Conservation (phyloP, 2,888 invertebrate genomes). For the Orthosia incerta region DNA sequence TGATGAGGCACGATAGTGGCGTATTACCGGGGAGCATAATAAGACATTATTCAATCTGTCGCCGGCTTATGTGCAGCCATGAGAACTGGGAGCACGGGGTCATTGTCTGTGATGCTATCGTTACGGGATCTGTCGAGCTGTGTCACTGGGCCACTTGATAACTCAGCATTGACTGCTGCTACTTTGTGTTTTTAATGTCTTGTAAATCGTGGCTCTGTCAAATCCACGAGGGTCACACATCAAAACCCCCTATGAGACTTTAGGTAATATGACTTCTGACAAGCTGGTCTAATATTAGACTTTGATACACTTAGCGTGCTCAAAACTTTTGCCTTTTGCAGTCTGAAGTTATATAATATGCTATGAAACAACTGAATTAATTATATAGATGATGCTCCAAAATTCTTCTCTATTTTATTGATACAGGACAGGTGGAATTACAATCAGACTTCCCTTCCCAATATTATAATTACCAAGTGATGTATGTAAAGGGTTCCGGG, state of each 20-base stretch:
- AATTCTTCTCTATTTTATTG: not conserved
- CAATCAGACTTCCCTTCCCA: slow-evolving; percentile 14
- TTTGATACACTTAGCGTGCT: not conserved
- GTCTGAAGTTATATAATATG: not conserved
- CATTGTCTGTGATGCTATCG: slow-evolving; percentile 50
- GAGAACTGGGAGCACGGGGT: slow-evolving; percentile 42
- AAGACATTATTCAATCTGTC: slow-evolving; percentile 54
- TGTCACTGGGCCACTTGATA: slow-evolving; percentile 57
- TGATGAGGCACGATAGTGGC: not conserved
- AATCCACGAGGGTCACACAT: too few species aligned
- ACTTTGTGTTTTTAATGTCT: not conserved
- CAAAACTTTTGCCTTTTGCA: not conserved
- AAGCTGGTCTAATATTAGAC: not conserved
- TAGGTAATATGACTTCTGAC: not conserved
- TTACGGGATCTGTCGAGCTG: slow-evolving; percentile 51
- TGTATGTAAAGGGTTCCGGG: slow-evolving; percentile 47
- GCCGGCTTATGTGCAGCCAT: slow-evolving; percentile 26
- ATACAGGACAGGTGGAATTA: not conserved
- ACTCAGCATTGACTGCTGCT: not conserved
- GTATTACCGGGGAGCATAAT: slow-evolving; percentile 14
- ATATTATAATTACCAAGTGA: slow-evolving; percentile 29
- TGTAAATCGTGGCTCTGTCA: too few species aligned
- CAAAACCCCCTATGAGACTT: not conserved
- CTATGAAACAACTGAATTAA: not conserved
- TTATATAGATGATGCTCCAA: not conserved